Percentiles rank a stretch among this genome's conserved stretches.
These are phyloP conservation scores for Gadopsis marmoratus DNA, from an alignment of 2,797 vertebrate species.

Conservation along the genomic window DNA sequence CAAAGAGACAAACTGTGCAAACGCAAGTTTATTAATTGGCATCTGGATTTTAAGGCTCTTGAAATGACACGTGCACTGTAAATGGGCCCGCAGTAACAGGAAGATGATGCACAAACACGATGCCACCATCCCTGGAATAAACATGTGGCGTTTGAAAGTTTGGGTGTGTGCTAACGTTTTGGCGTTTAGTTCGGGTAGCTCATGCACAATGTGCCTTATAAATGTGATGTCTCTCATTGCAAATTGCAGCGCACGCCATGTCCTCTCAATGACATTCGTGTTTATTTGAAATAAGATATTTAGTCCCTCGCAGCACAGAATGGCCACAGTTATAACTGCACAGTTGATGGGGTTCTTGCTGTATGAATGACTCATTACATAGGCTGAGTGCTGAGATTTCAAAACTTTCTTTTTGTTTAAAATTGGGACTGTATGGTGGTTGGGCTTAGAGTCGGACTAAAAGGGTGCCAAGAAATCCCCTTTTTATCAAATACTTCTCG, in stretches of 20 bases:
- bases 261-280: not conserved
- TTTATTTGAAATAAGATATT: not conserved
- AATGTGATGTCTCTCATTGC: not conserved
- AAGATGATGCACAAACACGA: not conserved
- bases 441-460: no score
- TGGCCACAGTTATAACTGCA: not conserved
- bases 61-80: not conserved
- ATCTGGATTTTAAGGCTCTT: not conserved
- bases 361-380: no score
- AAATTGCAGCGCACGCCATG: not conserved
- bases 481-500: no score
- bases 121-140: not conserved
- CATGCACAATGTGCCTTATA: not conserved
- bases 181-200: no score
- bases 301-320: no score
- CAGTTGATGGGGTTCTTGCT: no score
- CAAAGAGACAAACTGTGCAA: not conserved
- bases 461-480: no score
- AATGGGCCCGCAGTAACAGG: not conserved
- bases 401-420: no score
- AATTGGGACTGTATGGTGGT: no score
- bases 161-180: not conserved
- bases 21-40: not conserved
- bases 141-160: not conserved
- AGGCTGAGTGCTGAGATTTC: no score